Conservation (phyloP, 1,140 invertebrate genomes). For the Epicauta chinensis region DNA sequence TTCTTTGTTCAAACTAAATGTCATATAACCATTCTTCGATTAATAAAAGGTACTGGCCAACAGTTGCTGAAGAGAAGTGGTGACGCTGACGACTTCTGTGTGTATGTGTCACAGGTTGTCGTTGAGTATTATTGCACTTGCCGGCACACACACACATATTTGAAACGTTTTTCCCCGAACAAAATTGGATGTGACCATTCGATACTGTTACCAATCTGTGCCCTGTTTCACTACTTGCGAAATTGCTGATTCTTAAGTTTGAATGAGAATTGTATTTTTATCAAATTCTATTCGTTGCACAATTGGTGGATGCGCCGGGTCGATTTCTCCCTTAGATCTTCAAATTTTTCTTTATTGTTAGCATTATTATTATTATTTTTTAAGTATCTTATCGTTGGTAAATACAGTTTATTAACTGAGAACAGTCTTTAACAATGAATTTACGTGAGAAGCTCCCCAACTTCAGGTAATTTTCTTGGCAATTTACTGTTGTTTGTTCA, state of each 20-base stretch:
- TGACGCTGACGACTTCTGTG: not conserved
- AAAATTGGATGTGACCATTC: not conserved
- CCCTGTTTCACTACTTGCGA: too few species aligned
- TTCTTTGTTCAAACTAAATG: slow-evolving; percentile 26
- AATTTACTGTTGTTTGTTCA: slow-evolving; percentile 35
- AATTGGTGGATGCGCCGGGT: too few species aligned
- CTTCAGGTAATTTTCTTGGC: slow-evolving; percentile 35
- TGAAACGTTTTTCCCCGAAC: not conserved
- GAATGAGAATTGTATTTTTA: too few species aligned
- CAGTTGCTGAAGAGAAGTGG: slow-evolving; percentile 22
- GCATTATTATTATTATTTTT: too few species aligned
- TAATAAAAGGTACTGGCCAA: slow-evolving; percentile 27
- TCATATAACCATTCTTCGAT: slow-evolving; percentile 26
- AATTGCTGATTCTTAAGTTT: too few species aligned
- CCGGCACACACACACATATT: not conserved
- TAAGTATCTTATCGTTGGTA: slow-evolving; percentile 17
- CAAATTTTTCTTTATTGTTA: too few species aligned
- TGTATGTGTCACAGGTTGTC: slow-evolving; percentile 21
- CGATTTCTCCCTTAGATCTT: too few species aligned
- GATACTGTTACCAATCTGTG: too few species aligned
- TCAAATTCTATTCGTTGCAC: too few species aligned
- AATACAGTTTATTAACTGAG: slow-evolving; percentile 31
- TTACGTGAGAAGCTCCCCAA: slow-evolving; percentile 20
- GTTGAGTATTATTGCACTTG: slow-evolving; percentile 24
- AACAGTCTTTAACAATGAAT: slow-evolving; percentile 24